Evolutionary conservation across 2,888 invertebrate genomes (phyloP).

Genomic region (Caenorhabditis parvicauda): DNA sequence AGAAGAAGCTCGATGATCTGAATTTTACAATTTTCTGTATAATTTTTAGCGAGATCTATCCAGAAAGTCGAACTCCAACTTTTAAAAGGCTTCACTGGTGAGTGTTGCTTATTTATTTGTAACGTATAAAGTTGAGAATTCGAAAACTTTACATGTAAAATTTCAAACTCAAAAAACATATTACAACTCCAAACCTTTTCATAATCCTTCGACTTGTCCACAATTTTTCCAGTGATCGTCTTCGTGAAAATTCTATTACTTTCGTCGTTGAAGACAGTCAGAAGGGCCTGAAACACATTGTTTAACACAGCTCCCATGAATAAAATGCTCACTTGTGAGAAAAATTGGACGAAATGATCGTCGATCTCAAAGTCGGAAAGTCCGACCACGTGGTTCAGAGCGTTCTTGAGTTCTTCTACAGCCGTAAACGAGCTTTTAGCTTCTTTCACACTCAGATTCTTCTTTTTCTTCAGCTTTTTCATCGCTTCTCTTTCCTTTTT

Average conservation of each 20-base stretch:
- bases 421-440: constrained; percentile 15
- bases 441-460: constrained; percentile 5
- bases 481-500: constrained; percentile 21
- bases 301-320: neutral
- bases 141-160: neutral
- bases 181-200: no score
- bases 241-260: constrained; percentile 19
- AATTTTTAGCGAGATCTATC: no score
- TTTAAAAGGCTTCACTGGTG: no score
- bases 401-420: constrained; percentile 12
- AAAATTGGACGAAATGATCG: constrained; percentile 14
- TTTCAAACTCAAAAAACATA: neutral
- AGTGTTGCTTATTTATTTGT: no score
- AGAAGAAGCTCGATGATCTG: constrained; percentile 26
- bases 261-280: constrained; percentile 18
- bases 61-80: no score
- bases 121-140: no score
- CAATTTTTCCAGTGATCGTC: constrained; percentile 20
- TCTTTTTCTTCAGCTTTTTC: constrained; percentile 20
- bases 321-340: constrained; percentile 9
- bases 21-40: no score
- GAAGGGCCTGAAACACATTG: constrained; percentile 10
- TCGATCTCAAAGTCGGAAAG: constrained; percentile 20
- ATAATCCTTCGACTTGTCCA: constrained; percentile 18
- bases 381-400: constrained; percentile 14